Conservation (phyloP, 2,113 vertebrate genomes). For the Hemichromis elongatus region DNA sequence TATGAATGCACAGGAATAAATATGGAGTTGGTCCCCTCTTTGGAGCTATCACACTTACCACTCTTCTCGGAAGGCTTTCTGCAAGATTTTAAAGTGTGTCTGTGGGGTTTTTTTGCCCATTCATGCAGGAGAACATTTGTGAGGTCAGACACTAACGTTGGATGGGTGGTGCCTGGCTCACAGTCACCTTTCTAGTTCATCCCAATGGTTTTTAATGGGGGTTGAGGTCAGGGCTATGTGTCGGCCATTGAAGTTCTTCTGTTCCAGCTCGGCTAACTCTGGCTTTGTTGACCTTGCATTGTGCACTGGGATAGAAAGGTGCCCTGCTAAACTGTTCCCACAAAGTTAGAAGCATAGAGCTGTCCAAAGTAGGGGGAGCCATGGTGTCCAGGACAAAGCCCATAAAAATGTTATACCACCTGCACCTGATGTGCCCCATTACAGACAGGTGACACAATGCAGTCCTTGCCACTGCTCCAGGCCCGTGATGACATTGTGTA, state of each 20-base stretch:
- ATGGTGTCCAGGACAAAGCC: neutral
- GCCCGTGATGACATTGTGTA: neutral
- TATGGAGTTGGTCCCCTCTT: neutral
- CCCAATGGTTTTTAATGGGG: neutral
- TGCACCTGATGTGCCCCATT: neutral
- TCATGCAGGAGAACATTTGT: neutral
- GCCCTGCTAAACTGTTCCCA: neutral
- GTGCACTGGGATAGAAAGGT: neutral
- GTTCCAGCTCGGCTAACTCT: neutral
- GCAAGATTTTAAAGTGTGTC: neutral
- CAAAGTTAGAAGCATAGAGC: neutral
- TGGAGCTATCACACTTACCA: neutral
- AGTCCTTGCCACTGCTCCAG: neutral
- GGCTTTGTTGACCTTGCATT: neutral
- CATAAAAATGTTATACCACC: neutral
- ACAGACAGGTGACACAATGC: neutral
- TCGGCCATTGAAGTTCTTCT: neutral
- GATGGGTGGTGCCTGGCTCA: neutral
- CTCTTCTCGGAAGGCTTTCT: neutral
- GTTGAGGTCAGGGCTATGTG: neutral
- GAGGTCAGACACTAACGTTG: neutral
- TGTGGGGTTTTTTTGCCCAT: neutral
- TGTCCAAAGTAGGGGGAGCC: neutral
- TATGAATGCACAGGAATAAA: neutral
- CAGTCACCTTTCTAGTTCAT: neutral